phyloP scores from a whole-genome alignment of 2,888 invertebrate genomes.

The Ornithoptera priamus region DNA sequence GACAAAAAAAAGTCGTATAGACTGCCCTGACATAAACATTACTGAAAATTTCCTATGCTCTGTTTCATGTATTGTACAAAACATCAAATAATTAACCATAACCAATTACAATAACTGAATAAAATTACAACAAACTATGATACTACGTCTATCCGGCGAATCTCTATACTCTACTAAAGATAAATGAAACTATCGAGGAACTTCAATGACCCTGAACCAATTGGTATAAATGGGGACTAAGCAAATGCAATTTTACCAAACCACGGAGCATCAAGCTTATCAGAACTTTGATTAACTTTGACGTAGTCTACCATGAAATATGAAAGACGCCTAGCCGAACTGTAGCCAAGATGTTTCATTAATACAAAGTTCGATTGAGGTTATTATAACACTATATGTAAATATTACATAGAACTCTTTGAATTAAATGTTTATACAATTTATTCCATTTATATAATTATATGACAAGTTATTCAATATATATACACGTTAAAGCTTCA shows the following conservation, averaged over 20 bases:
- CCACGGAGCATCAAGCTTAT: constrained; percentile 7
- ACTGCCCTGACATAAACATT: too few relatives aligned
- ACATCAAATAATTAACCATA: too few relatives aligned
- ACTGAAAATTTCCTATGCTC: too few relatives aligned
- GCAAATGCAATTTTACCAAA: constrained; percentile 22
- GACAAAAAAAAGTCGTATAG: too few relatives aligned
- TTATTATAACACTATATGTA: constrained; percentile 1
- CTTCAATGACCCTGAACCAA: constrained; percentile 14
- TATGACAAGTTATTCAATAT: too few relatives aligned
- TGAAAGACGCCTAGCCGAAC: constrained; percentile 39
- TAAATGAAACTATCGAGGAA: constrained; percentile 9
- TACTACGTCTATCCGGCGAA: not conserved
- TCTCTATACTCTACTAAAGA: not conserved
- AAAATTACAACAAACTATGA: too few relatives aligned
- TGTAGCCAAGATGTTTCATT: constrained; percentile 13
- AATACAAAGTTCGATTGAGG: constrained; percentile 13
- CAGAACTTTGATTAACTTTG: constrained; percentile 52
- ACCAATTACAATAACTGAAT: too few relatives aligned
- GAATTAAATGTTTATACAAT: not conserved
- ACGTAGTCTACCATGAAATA: constrained; percentile 69
- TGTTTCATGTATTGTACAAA: too few relatives aligned
- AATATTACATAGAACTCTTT: not conserved
- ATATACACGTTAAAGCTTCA: too few relatives aligned
- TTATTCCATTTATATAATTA: too few relatives aligned
- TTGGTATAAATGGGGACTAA: constrained; percentile 8